A percentile compares a stretch with the other conserved stretches of the same genome.
Evolutionary conservation across 2,113 vertebrate species (phyloP).

Genomic region (Misgurnus mizolepis): DNA sequence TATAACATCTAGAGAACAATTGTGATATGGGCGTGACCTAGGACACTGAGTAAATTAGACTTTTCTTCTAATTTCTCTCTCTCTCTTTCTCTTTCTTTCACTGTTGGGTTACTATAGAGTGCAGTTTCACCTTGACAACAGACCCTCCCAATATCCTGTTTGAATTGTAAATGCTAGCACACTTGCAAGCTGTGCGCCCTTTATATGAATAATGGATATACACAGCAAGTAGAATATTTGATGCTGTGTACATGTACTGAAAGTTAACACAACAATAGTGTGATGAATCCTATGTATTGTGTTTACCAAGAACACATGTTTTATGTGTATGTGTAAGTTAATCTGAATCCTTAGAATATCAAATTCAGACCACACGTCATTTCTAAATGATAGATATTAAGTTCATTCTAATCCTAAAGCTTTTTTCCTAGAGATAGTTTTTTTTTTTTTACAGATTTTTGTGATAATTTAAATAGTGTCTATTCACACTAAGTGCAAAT

Average conservation of each 20-base stretch:
- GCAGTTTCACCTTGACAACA: constrained; percentile 42
- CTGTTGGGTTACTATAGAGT: constrained; percentile 18
- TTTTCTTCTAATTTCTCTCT: background rate
- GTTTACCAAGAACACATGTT: background rate
- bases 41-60: too few relatives aligned
- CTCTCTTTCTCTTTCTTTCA: constrained; percentile 2
- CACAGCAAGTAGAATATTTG: constrained; percentile 53
- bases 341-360: background rate
- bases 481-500: too few relatives aligned
- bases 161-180: constrained; percentile 66
- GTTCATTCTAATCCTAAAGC: background rate
- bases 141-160: constrained; percentile 58
- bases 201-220: constrained; percentile 66
- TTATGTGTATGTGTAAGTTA: background rate
- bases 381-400: background rate
- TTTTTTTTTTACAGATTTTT: too few relatives aligned
- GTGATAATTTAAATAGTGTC: too few relatives aligned
- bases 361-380: background rate
- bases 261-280: constrained; percentile 11
- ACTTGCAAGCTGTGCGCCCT: constrained; percentile 60
- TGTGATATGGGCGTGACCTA: too few relatives aligned
- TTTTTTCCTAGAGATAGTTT: background rate
- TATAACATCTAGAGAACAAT: too few relatives aligned
- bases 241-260: constrained; percentile 28
- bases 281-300: background rate